Evolutionary conservation across 2,888 invertebrate species (phyloP).

Genomic region (Melipona beecheii): DNA sequence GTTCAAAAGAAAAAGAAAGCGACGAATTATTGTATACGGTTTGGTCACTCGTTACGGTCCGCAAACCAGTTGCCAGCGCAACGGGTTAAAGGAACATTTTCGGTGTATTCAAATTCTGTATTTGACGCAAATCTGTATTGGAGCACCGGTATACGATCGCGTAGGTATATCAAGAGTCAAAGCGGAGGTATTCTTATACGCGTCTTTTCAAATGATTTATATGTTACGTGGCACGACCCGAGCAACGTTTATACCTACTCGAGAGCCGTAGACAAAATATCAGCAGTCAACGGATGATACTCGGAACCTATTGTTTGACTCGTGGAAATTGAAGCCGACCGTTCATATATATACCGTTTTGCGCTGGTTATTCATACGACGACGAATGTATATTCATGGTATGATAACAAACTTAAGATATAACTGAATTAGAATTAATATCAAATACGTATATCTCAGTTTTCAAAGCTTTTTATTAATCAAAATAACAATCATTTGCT

Average conservation of each 20-base stretch:
- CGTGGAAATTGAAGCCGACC: conserved; percentile 61
- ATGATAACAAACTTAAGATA: neutral
- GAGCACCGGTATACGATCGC: neutral
- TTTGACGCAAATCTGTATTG: neutral
- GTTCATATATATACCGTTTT: neutral
- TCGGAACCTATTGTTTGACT: conserved; percentile 69
- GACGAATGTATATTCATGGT: neutral
- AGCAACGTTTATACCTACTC: conserved; percentile 53
- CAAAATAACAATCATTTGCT: too few species aligned
- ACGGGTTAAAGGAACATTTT: too few species aligned
- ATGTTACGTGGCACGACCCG: conserved; percentile 59
- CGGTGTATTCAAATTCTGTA: neutral
- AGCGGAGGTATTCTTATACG: conserved; percentile 41
- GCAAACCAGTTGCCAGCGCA: too few species aligned
- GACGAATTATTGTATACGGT: too few species aligned
- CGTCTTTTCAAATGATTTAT: conserved; percentile 62
- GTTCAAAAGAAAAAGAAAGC: too few species aligned
- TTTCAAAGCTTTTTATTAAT: too few species aligned
- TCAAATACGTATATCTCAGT: too few species aligned
- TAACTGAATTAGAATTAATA: too few species aligned
- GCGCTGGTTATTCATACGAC: neutral
- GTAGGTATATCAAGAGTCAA: conserved; percentile 24
- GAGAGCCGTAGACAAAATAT: conserved; percentile 78
- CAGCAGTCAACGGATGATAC: conserved; percentile 74
- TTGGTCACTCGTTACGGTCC: too few species aligned